Evolutionary conservation across 2,888 invertebrate genomes (phyloP), one percentile per base, ranked within the genome.

Genomic region (Diarsia mendica): DNA sequence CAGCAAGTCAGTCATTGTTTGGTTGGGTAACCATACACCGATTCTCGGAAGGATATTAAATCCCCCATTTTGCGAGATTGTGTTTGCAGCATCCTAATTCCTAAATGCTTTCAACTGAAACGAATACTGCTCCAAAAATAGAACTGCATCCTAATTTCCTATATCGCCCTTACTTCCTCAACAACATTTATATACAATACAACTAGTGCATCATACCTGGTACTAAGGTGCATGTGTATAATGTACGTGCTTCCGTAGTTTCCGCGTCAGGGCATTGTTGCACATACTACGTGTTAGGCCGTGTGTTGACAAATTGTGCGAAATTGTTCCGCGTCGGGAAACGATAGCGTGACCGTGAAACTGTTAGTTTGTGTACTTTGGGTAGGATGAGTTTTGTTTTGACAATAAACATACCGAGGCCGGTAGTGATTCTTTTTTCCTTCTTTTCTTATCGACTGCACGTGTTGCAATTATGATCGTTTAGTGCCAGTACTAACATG

Each of bases 211-310:
- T 61, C 18, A 55, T 46, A 61, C 64, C 15, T 60, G 48, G 67
- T n/a, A 67, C 55, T 49, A 28, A 69, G 9, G 65, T 68, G 75
- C 79, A 79, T 71, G 72, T 70, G 64, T 64, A 67, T 64, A 69
- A 65, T 66, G 72, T 79, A 84, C 77, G 80, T 82, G 80, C 79
- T 71, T 75, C 79, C 78, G 69, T 72, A 49, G 63, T 72, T 87
- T 85, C 88, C 88, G 85, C 75, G 75, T 86, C 67, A 69, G 46
- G 65, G 68, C 61, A 83, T 79, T 67, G 76, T 82, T 80, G 72
- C 75, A 77, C 75, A 76, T 46, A 72, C 67, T 79, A 78, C 83
- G 79, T 80, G 81, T n/a, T 71, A 53, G 39, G 55, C 49, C 0
- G 39, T 71, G 58, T 77, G 77, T 85, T 73, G 75, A 79, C 75